Evolutionary conservation across 2,113 vertebrate species (phyloP).

Genomic region (Syngnathus scovelli): DNA sequence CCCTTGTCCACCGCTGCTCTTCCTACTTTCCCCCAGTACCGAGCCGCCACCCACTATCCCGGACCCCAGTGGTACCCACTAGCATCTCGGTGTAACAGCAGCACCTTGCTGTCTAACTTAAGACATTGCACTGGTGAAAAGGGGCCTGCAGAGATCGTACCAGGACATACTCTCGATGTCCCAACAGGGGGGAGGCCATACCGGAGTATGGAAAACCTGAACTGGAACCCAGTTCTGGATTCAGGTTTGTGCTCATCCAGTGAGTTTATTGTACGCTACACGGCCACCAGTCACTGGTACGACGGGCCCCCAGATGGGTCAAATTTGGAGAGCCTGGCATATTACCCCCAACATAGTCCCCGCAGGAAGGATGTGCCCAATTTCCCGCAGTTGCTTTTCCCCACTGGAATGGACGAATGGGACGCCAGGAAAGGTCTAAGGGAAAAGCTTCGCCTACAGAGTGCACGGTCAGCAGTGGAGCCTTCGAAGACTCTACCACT

Average conservation of each 20-base stretch:
- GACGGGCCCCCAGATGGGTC: constrained; percentile 64
- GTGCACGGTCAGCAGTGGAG: constrained; percentile 67
- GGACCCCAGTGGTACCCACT: constrained; percentile 70
- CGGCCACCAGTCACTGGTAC: constrained; percentile 71
- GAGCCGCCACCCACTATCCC: constrained; percentile 32
- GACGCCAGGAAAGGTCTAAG: constrained; percentile 73
- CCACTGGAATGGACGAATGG: constrained; percentile 69
- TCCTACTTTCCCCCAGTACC: constrained; percentile 71
- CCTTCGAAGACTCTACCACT: constrained; percentile 68
- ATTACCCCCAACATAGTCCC: constrained; percentile 51
- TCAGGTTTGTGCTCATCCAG: constrained; percentile 57
- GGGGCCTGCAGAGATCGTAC: constrained; percentile 44
- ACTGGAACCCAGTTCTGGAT: constrained; percentile 69
- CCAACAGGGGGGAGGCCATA: constrained; percentile 65
- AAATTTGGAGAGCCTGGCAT: constrained; percentile 59
- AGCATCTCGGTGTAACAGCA: constrained; percentile 76
- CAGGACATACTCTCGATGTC: constrained; percentile 7
- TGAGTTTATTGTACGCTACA: constrained; percentile 73
- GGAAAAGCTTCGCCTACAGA: constrained; percentile 80
- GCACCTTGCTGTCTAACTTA: constrained; percentile 72
- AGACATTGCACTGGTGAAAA: constrained; percentile 69
- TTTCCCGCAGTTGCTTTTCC: constrained; percentile 75
- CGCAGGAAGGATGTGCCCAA: constrained; percentile 68
- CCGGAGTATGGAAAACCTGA: constrained; percentile 87
- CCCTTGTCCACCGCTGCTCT: constrained; percentile 68